These are phyloP conservation scores for Nasonia longicornis DNA, from an alignment of 1,140 invertebrate species.

Conservation along the genomic window DNA sequence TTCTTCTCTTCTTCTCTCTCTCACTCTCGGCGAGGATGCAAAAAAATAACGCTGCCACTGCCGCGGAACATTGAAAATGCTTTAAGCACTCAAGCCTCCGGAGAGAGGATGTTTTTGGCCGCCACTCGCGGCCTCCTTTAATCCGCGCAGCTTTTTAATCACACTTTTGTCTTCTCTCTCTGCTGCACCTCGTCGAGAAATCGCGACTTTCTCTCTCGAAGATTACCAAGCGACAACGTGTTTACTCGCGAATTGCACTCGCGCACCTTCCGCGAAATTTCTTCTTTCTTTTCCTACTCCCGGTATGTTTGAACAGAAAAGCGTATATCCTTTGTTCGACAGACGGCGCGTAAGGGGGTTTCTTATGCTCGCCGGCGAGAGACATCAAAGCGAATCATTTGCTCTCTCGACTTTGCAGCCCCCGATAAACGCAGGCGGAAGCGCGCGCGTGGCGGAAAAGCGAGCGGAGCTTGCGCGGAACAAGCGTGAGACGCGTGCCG, in stretches of 20 bases:
- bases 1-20: background rate
- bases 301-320: too few species aligned
- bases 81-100: conserved; percentile 7
- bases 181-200: too few species aligned
- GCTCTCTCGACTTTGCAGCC: background rate
- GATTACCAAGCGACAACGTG: background rate
- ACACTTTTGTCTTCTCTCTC: background rate
- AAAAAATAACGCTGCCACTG: conserved; percentile 1
- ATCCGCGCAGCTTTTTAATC: background rate
- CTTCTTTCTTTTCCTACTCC: too few species aligned
- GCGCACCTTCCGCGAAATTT: too few species aligned
- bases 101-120: conserved; percentile 41
- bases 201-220: too few species aligned
- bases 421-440: background rate
- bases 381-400: conserved; percentile 13
- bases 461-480: background rate
- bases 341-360: too few species aligned
- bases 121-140: background rate
- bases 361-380: background rate
- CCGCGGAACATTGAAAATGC: conserved; percentile 33
- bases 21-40: background rate
- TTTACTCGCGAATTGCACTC: too few species aligned
- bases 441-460: background rate
- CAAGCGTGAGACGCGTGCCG: too few species aligned
- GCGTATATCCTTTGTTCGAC: too few species aligned